phyloP scores from a whole-genome alignment of 2,797 vertebrate genomes.

The Leontocebus nigricollis region DNA sequence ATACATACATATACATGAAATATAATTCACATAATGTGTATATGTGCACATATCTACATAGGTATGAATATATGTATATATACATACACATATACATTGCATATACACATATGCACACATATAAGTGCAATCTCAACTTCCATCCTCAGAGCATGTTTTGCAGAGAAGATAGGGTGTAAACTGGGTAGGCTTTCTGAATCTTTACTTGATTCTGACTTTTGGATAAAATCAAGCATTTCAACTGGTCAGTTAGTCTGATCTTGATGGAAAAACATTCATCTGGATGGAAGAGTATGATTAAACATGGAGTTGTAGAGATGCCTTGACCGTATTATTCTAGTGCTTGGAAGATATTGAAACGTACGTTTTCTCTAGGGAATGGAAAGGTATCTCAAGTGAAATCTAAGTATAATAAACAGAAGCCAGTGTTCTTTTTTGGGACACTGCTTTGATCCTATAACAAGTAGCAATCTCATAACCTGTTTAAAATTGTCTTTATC shows the following conservation, averaged over 20 bases:
- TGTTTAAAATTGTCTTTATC: neutral
- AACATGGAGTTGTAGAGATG: neutral
- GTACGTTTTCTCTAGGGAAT: neutral
- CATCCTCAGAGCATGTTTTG: neutral
- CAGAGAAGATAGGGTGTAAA: neutral
- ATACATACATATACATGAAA: neutral
- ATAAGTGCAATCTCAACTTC: neutral
- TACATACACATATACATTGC: no score
- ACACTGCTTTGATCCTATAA: neutral
- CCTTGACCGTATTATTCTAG: neutral
- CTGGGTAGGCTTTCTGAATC: neutral
- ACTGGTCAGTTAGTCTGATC: neutral
- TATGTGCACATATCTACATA: no score
- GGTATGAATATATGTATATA: neutral
- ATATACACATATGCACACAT: no score
- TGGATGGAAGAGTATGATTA: neutral
- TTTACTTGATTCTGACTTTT: neutral
- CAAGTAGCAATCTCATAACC: neutral
- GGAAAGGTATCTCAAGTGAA: neutral
- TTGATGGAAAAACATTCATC: neutral
- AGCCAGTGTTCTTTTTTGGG: neutral
- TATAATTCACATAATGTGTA: neutral
- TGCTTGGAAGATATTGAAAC: neutral
- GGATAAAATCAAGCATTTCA: neutral
- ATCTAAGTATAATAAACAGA: neutral